Percentiles rank a stretch among this genome's conserved stretches.
These are phyloP conservation scores for human DNA, from an alignment of 2,113 vertebrate species.

Conservation along the genomic window DNA sequence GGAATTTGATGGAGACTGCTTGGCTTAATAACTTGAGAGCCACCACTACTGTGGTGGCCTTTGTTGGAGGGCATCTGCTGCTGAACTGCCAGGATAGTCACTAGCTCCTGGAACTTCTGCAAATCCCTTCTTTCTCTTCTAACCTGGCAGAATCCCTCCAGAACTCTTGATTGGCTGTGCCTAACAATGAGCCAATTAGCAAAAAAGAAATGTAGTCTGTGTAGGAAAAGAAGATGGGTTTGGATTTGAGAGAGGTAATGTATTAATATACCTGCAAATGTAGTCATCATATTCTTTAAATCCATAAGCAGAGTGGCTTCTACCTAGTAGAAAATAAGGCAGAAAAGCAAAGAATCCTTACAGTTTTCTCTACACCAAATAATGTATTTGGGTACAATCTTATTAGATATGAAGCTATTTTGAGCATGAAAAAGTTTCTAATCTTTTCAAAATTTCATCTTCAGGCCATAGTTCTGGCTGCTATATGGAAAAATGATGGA, in stretches of 20 bases:
- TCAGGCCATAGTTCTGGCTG: background rate
- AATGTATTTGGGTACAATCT: background rate
- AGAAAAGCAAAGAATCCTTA: background rate
- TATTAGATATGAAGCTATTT: constrained; percentile 39
- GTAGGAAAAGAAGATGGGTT: background rate
- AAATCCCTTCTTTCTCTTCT: background rate
- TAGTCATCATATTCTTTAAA: background rate
- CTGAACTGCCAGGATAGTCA: background rate
- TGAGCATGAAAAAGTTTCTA: constrained; percentile 1
- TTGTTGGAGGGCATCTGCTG: background rate
- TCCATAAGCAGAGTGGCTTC: background rate
- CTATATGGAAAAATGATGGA: background rate
- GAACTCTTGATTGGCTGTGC: background rate
- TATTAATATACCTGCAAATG: background rate
- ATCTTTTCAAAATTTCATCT: constrained; percentile 29
- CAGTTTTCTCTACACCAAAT: background rate
- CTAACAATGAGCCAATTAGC: background rate
- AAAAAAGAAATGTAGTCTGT: background rate
- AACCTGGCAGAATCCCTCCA: background rate
- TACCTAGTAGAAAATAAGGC: background rate
- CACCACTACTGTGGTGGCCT: background rate
- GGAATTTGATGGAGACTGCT: background rate
- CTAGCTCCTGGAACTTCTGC: background rate
- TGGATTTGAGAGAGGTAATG: background rate
- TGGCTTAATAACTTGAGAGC: background rate